Evolutionary conservation across 23 tunicate genomes (phyloP).

Genomic region (Oikopleura albicans): DNA sequence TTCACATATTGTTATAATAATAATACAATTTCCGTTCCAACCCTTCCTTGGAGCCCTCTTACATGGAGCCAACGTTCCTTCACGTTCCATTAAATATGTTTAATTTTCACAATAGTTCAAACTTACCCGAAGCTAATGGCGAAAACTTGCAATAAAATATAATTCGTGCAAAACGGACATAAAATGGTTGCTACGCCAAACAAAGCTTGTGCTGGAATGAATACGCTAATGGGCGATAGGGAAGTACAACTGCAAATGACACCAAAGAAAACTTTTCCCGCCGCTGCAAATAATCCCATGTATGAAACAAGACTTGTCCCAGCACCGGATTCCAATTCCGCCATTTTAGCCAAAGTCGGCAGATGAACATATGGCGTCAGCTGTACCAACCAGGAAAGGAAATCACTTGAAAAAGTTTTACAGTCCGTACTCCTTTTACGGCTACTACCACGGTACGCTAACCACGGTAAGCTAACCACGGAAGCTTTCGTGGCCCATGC

Average conservation of each 20-base stretch:
- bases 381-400: slow-evolving; percentile 81
- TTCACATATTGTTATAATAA: too few species aligned
- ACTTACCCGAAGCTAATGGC: slow-evolving; percentile 35
- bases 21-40: too few species aligned
- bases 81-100: too few species aligned
- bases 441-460: too few species aligned
- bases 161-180: slow-evolving; percentile 42
- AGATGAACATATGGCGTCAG: slow-evolving; percentile 80
- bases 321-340: slow-evolving; percentile 23
- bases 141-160: slow-evolving; percentile 30
- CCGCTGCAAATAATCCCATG: background rate
- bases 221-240: background rate
- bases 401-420: slow-evolving; percentile 32
- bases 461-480: too few species aligned
- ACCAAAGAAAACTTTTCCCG: slow-evolving; percentile 15
- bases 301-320: slow-evolving; percentile 7
- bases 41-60: too few species aligned
- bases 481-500: too few species aligned
- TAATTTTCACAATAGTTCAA: too few species aligned
- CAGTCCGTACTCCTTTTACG: too few species aligned
- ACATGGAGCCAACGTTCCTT: too few species aligned
- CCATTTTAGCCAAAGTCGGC: slow-evolving; percentile 37
- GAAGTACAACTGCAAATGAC: background rate
- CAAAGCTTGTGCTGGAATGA: slow-evolving; percentile 26
- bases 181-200: slow-evolving; percentile 43